These are phyloP conservation scores for Bellardia pandia DNA, from an alignment of 2,888 invertebrate genomes.

Conservation along the genomic window DNA sequence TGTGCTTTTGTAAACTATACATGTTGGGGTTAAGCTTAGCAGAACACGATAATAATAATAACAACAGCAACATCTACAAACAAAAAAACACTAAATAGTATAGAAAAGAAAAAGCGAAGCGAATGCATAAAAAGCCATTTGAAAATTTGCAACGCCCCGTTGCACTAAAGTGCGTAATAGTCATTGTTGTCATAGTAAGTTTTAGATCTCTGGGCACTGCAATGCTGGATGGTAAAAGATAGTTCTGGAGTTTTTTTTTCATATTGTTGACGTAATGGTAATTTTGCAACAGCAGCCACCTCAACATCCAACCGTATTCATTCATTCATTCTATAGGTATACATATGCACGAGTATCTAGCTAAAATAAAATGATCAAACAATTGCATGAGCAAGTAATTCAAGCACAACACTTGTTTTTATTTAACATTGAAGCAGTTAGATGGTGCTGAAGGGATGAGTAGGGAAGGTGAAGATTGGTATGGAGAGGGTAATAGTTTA, in stretches of 20 bases:
- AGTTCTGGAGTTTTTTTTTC: slow-evolving; percentile 40
- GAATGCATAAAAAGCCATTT: slow-evolving; percentile 41
- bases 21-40: slow-evolving; percentile 69
- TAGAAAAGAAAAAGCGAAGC: slow-evolving; percentile 14
- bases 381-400: neutral
- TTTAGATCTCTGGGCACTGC: neutral
- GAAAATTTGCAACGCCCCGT: slow-evolving; percentile 59
- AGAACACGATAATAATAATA: slow-evolving; percentile 20
- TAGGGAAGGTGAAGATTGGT: too few relatives aligned
- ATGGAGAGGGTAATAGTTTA: neutral
- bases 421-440: neutral
- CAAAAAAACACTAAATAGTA: slow-evolving; percentile 13
- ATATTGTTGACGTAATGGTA: slow-evolving; percentile 65
- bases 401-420: slow-evolving; percentile 6
- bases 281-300: slow-evolving; percentile 38
- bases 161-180: slow-evolving; percentile 67
- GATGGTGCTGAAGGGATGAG: too few relatives aligned
- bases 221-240: neutral
- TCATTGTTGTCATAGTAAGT: slow-evolving; percentile 21
- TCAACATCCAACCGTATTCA: slow-evolving; percentile 16
- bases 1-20: slow-evolving; percentile 50
- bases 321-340: neutral
- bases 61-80: slow-evolving; percentile 9
- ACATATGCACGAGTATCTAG: neutral
- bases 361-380: slow-evolving; percentile 1